phyloP scores from a whole-genome alignment of 2,888 invertebrate species.

The Cosmia trapezina region DNA sequence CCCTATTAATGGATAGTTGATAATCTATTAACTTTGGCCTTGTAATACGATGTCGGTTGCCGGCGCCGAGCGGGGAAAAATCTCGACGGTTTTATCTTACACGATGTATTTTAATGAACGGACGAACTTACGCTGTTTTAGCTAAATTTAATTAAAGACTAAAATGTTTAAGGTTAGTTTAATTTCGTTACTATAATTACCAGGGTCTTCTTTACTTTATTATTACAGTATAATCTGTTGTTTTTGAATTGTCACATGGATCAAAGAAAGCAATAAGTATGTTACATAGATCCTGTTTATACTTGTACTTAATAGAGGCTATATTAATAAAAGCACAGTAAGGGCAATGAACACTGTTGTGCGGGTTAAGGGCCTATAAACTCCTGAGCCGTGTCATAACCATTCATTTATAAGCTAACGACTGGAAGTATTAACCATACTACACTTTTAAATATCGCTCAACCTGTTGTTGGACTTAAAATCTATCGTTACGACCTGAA shows the following conservation, averaged over 20 bases:
- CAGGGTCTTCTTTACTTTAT: too few relatives aligned
- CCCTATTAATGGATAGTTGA: constrained; percentile 53
- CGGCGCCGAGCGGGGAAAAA: constrained; percentile 33
- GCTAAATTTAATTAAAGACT: constrained; percentile 52
- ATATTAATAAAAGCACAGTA: neutral
- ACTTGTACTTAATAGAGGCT: neutral
- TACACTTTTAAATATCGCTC: constrained; percentile 16
- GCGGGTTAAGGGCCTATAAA: constrained; percentile 36
- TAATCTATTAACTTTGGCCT: constrained; percentile 55
- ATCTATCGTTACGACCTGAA: constrained; percentile 31
- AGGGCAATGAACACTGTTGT: constrained; percentile 22
- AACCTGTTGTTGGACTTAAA: constrained; percentile 27
- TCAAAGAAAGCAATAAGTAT: neutral
- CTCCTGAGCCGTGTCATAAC: constrained; percentile 11
- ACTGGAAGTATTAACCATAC: constrained; percentile 23
- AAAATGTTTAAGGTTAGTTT: constrained; percentile 42
- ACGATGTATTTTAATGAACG: constrained; percentile 57
- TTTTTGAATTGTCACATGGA: neutral
- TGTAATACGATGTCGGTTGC: constrained; percentile 31
- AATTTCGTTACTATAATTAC: constrained; percentile 18
- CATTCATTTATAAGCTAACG: constrained; percentile 18
- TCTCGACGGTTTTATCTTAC: constrained; percentile 45
- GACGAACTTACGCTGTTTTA: constrained; percentile 47
- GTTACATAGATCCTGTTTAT: neutral
- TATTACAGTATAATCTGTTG: neutral